Base-by-base conservation (phyloP, 1,140 invertebrate genomes). In the Acromyrmex charruanus region DNA sequence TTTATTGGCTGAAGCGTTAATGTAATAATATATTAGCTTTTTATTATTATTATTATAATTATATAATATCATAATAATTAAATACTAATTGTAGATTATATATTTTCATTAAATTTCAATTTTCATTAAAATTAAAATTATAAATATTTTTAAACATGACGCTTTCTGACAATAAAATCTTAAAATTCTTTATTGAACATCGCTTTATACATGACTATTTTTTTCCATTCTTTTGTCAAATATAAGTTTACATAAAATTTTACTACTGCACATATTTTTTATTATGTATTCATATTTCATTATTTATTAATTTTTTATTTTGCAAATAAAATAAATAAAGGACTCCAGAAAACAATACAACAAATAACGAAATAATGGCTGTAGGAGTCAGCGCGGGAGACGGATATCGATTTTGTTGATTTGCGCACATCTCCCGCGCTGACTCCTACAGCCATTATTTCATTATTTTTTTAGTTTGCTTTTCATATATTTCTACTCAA, bases 61-160 rank as follows among this genome's bases (percentile, higher is more conserved):
- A 65, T 49, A 31, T 39, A n/a, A 31, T 39, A n/a, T 21, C 51
- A 49, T 63, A n/a, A 49, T 49, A 35, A 35, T 35, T 35, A 35
- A 35, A 35, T 35, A 16, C 49, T 3, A 65, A n/a, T 66, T 31
- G 28, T 21, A 14, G 0, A 63, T 63, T 63, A 31, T 49, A 21
- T 21, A 61, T 61, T 44, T 59, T 39, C 6, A 75, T 61, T 9
- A 51, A 25, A 49, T 31, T 63, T 63, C 25, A 49, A 77, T 77
- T 77, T 49, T 18, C 16, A 31, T 49, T 63, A 31, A 44, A 77
- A 49, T 16, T 0, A 25, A 55, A 63, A 35, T 44, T 58, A 44
- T 35, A 53, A n/a, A 21, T 12, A 49, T 49, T 49, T 49, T 63
- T 51, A 18, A 39, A 49, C 16, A 7, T 1, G 1, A 3, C 9